A percentile compares a stretch with the other conserved stretches of the same genome.
Conservation (phyloP, 2,113 vertebrate genomes). For the Halichoeres trimaculatus region DNA sequence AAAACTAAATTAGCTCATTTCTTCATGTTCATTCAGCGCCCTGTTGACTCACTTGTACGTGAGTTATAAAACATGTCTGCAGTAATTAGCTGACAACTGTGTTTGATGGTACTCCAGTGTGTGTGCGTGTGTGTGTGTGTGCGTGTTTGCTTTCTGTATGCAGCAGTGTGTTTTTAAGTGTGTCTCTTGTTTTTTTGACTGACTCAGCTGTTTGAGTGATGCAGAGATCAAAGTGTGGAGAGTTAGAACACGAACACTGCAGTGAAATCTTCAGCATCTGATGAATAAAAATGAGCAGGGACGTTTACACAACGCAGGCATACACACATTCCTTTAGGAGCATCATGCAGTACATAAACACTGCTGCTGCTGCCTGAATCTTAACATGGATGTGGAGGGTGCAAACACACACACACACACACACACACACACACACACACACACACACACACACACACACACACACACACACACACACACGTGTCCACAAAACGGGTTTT, state of each 20-base stretch:
- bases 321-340: conserved; percentile 29
- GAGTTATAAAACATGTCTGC: not conserved
- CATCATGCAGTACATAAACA: conserved; percentile 23
- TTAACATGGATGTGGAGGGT: conserved; percentile 16
- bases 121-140: conserved; percentile 37
- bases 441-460: not conserved
- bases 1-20: too few relatives aligned
- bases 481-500: not conserved
- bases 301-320: conserved; percentile 51
- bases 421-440: not conserved
- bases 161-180: conserved; percentile 34
- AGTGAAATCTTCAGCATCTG: conserved; percentile 55
- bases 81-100: not conserved
- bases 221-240: conserved; percentile 63
- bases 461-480: not conserved
- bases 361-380: conserved; percentile 41
- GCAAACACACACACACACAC: conserved; percentile 2
- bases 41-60: not conserved
- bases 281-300: conserved; percentile 75
- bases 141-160: conserved; percentile 10
- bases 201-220: conserved; percentile 64
- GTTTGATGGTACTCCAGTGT: not conserved
- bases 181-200: conserved; percentile 25
- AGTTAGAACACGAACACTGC: conserved; percentile 50
- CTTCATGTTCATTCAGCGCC: not conserved